phyloP scores from a whole-genome alignment of 1,140 invertebrate species.

The Oreohelix idahoensis region DNA sequence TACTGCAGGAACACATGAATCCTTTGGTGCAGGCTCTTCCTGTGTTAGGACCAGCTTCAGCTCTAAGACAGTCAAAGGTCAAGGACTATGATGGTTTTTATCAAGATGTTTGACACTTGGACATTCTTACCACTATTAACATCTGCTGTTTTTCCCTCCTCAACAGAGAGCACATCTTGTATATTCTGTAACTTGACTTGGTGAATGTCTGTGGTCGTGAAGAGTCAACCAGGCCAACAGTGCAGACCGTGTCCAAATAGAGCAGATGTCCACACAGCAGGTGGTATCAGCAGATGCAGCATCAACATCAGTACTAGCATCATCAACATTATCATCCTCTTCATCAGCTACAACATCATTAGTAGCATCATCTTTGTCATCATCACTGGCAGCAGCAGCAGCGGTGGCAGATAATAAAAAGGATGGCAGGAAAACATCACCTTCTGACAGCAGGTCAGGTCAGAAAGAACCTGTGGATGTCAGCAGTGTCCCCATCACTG shows the following conservation, averaged over 20 bases:
- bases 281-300: conserved; percentile 24
- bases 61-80: too few relatives aligned
- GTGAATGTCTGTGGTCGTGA: not conserved
- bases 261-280: conserved; percentile 37
- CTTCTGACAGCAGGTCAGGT: not conserved
- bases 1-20: too few relatives aligned
- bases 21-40: too few relatives aligned
- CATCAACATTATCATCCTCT: conserved; percentile 20
- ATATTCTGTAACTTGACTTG: not conserved
- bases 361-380: not conserved
- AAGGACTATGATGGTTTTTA: too few relatives aligned
- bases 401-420: not conserved
- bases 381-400: not conserved
- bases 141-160: not conserved
- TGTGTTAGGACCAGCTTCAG: too few relatives aligned
- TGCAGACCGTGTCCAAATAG: not conserved
- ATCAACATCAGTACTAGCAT: conserved; percentile 13
- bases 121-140: too few relatives aligned
- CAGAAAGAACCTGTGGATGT: not conserved
- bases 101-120: too few relatives aligned
- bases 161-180: not conserved
- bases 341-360: not conserved
- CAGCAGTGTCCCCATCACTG: not conserved
- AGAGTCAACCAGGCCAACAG: not conserved
- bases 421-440: not conserved